Conservation (phyloP, 2,797 vertebrate genomes). For the Crocodylus rhombifer region DNA sequence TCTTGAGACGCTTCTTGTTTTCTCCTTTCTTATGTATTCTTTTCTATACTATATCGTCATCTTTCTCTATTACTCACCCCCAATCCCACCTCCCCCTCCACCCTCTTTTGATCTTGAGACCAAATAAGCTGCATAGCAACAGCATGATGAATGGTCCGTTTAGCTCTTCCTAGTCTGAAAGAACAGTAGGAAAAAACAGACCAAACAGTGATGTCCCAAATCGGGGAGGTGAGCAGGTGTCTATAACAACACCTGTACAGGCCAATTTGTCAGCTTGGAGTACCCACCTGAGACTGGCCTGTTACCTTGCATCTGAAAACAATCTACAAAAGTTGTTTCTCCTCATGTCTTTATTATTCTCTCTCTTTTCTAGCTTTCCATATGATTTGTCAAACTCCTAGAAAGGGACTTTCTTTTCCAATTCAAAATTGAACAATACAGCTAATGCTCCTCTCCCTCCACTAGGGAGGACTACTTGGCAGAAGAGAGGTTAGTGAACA, state of each 20-base stretch:
- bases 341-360: neutral
- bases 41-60: neutral
- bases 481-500: too few species aligned
- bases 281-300: neutral
- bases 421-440: too few species aligned
- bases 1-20: too few species aligned
- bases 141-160: neutral
- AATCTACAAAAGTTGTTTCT: constrained; percentile 33
- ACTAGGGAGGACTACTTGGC: too few species aligned
- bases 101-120: neutral
- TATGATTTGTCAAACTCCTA: too few species aligned
- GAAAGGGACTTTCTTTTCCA: too few species aligned
- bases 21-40: neutral
- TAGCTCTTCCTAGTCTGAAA: neutral
- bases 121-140: neutral
- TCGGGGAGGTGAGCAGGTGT: neutral
- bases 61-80: neutral
- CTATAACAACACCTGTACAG: constrained; percentile 25
- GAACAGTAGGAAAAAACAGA: constrained; percentile 22
- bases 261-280: neutral
- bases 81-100: neutral
- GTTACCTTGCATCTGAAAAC: constrained; percentile 2
- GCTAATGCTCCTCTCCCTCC: too few species aligned
- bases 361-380: neutral
- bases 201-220: constrained; percentile 4